Base-by-base conservation (phyloP, 1,140 invertebrate genomes). In the Cyclargus thomasi region DNA sequence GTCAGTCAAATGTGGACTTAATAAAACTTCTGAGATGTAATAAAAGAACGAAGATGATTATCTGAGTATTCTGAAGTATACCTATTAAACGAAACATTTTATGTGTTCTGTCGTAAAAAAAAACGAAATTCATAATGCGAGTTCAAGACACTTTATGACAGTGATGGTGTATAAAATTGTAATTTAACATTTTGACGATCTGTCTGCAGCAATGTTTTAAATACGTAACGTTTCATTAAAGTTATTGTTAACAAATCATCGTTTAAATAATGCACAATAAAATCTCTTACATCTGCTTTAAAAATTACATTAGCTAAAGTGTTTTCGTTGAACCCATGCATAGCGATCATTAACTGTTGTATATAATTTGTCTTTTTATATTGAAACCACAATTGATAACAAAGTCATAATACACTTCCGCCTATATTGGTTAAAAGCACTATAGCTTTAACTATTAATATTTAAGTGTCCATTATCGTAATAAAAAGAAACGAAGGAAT, bases 31-130 rank as follows among this genome's bases (percentile, higher is more conserved):
- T 3, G 14, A 47, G 39, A 16, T 47, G 14, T 47, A 47, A 47
- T 47, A 47, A 47, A 47, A 47, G 39, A 2, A 47, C 39, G 39
- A 47, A 47, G 39, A 47, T 47, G 39, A 47, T 16, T 47, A 47
- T 47, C 39, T 47, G 39, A 47, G 14, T 47, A 47, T 47, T 47
- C 39, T 47, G 39, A 47, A 47, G 39, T 47, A 47, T 47, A 47
- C 39, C 39, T 47, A 47, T 47, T 47, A 47, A 47, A 47, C 39
- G 39, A 14, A 47, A 47, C 39, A 47, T 47, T 47, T 47, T 47
- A 47, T 47, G 39, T 47, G 10, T 47, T 47, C 39, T 16, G 39
- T 47, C 39, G 8, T 47, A 47, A 47, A 47, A 47, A n/a, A 47
- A 47, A 47, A 47, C 39, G 39, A 47, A 47, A 47, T 47, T 47